phyloP scores from a whole-genome alignment of 2,797 vertebrate species.

The Hippocampus kuda region DNA sequence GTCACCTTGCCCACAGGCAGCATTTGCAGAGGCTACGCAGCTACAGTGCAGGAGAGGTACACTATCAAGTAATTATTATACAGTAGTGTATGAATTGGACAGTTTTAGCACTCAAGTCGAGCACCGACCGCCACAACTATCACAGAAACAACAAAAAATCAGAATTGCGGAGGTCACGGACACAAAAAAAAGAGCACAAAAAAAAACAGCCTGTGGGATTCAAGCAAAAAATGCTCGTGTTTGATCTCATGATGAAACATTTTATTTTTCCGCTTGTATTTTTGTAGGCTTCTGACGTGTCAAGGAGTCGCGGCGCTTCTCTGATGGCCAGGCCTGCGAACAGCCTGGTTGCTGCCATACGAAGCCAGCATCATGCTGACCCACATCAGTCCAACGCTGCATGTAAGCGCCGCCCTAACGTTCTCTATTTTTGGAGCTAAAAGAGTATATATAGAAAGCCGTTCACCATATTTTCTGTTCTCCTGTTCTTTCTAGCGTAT shows the following conservation, averaged over 20 bases:
- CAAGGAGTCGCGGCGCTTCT: conserved; percentile 82
- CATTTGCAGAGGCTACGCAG: conserved; percentile 94
- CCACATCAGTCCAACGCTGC: conserved; percentile 70
- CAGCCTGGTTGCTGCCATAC: conserved; percentile 82
- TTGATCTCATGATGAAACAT: not conserved
- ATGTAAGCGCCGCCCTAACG: conserved; percentile 29
- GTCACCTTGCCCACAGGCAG: conserved; percentile 83
- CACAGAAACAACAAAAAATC: too few relatives aligned
- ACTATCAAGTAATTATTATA: not conserved
- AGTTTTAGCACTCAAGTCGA: too few relatives aligned
- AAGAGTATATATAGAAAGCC: too few relatives aligned
- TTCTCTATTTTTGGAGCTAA: not conserved
- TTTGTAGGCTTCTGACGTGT: conserved; percentile 87
- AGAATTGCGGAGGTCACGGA: too few relatives aligned
- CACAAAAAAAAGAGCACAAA: not conserved
- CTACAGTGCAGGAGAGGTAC: conserved; percentile 94
- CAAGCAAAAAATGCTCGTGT: not conserved
- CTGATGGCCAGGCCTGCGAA: conserved; percentile 80
- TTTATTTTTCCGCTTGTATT: conserved; percentile 7
- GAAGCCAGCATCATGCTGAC: conserved; percentile 80
- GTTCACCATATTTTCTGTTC: not conserved
- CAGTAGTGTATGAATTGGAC: too few relatives aligned
- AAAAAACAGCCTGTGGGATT: not conserved
- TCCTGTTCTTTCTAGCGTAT: conserved; percentile 72
- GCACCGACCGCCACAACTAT: too few relatives aligned